Base-by-base conservation (phyloP, 1,140 invertebrate species). In the Bombus terrestris region DNA sequence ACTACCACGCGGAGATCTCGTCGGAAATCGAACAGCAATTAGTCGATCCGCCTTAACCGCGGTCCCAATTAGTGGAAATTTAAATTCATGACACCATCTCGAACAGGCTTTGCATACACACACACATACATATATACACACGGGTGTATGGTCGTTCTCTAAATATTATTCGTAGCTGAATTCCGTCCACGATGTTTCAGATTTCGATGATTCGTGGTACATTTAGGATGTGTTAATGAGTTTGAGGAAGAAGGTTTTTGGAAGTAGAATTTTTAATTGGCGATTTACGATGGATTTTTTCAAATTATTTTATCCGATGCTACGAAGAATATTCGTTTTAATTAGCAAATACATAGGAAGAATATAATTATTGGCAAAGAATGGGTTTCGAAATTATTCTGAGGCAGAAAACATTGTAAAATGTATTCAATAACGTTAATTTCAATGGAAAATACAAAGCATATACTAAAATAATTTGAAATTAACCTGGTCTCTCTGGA, bases 81-180 rank as follows among this genome's bases (percentile, higher is more conserved):
- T 90, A 87, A 85, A 90, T 89, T 90, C 86, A 87, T 76, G 66
- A 35, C 18, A 41, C 68, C 41, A 35, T 59, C 57, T 62, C 68
- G 37, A 37, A 9, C 82, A 69, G 59, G 71, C 81, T 43, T n/a
- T 37, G 35, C 37, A 25, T 39, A 28, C 18, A 71, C 39, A 35
- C 47, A 47, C n/a, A 25, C 13, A 5, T 15, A 47, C 15, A 25
- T 2, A 35, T 22, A 10, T 39, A 53, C 71, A n/a, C 10, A 59
- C 25, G 25, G 28, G 3, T 59, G 35, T 39, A 39, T n/a, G 68
- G 47, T 62, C 59, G 37, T 82, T 82, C 79, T 68, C 82, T 83
- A 83, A 90, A 90, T 90, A 87, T 86, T 90, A 87, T 90, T 82
- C 76, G 80, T 72, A 73, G 47, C 41, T 22, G 86, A 83, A 85